phyloP scores from a whole-genome alignment of 2,888 invertebrate species.

The Meta bourneti region DNA sequence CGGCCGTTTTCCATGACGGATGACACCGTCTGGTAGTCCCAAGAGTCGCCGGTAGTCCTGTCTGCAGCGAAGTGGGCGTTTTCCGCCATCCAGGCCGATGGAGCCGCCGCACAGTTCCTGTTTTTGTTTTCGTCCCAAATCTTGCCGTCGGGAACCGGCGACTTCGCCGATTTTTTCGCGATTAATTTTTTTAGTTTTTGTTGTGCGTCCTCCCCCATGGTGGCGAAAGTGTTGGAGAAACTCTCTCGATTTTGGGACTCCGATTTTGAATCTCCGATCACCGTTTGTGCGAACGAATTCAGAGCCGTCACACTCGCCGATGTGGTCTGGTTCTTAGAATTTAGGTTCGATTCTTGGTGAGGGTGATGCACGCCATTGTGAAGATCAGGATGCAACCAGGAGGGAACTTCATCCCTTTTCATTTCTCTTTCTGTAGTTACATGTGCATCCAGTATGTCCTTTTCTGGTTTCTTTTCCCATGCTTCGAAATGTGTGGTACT shows the following conservation, averaged over 20 bases:
- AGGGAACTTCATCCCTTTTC: not conserved
- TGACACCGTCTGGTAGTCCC: conserved; percentile 63
- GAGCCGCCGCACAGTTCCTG: conserved; percentile 3
- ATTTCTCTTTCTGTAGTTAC: conserved; percentile 26
- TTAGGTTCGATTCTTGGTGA: not conserved
- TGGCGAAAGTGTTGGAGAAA: not conserved
- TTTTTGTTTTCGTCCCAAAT: conserved; percentile 67
- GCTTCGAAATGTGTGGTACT: not conserved
- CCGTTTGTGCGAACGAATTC: not conserved
- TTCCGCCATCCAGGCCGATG: conserved; percentile 19
- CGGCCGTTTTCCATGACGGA: conserved; percentile 45
- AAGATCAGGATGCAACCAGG: conserved; percentile 15
- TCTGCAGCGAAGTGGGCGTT: conserved; percentile 60
- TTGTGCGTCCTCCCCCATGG: conserved; percentile 11
- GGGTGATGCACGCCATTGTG: not conserved
- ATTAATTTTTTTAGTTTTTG: not conserved
- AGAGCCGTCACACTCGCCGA: not conserved
- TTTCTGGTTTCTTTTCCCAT: conserved; percentile 61
- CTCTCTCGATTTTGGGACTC: not conserved
- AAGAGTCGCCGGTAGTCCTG: conserved; percentile 62
- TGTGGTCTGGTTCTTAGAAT: not conserved
- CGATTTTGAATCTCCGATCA: conserved; percentile 32
- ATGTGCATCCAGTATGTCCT: conserved; percentile 8
- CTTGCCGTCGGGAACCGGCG: not conserved
- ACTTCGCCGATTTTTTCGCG: not conserved